phyloP scores from a whole-genome alignment of 2,113 vertebrate genomes.

The Hyla sarda region DNA sequence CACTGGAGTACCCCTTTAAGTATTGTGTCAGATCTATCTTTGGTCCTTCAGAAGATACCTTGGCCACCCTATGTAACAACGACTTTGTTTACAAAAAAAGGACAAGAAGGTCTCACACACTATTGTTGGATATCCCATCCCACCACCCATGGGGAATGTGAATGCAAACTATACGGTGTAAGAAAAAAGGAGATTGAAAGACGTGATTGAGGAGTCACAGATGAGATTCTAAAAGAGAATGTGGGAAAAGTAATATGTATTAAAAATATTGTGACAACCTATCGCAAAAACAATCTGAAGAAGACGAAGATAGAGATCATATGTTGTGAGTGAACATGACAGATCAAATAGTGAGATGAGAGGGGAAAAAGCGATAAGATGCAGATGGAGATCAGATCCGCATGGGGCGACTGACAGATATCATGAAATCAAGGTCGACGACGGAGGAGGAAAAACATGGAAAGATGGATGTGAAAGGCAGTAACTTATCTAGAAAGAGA shows the following conservation, averaged over 20 bases:
- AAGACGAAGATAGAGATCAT: background rate
- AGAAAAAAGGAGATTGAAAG: background rate
- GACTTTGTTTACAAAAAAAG: no score
- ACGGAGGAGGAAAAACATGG: conserved; percentile 13
- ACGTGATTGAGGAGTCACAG: background rate
- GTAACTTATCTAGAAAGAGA: background rate
- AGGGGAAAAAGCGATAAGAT: background rate
- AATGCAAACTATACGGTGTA: background rate
- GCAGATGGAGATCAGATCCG: background rate
- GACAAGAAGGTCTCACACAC: background rate
- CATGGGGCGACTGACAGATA: background rate
- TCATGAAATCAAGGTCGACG: conserved; percentile 12
- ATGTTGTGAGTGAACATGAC: conserved; percentile 10
- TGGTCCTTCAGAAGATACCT: no score
- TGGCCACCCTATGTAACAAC: no score
- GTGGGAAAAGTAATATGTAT: background rate
- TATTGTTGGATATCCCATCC: background rate
- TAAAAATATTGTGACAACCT: conserved; percentile 1
- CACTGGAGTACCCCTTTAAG: no score
- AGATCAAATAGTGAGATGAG: background rate
- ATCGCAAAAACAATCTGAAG: background rate
- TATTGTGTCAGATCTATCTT: no score
- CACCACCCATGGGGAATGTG: background rate
- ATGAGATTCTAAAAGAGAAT: background rate
- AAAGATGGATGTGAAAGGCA: conserved; percentile 1